Evolutionary conservation across 2,113 vertebrate species (phyloP).

Genomic region (Dipodomys stephensi): DNA sequence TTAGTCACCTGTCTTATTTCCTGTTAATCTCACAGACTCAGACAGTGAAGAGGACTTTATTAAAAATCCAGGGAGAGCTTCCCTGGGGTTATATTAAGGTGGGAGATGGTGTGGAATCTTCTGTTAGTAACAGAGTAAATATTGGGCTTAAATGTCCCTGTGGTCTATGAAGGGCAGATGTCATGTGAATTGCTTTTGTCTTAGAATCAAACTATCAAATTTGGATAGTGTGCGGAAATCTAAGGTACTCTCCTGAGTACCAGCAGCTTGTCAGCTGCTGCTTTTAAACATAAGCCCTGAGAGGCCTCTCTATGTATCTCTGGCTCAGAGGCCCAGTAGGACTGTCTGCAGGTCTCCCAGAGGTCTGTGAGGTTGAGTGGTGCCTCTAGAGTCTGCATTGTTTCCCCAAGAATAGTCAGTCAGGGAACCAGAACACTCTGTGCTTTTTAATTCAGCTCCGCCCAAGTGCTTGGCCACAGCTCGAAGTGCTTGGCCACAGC

Average conservation of each 20-base stretch:
- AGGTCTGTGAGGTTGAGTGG: not conserved
- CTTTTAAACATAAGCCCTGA: no score
- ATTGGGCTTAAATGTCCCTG: not conserved
- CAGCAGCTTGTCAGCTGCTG: no score
- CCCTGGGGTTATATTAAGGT: not conserved
- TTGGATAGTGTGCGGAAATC: not conserved
- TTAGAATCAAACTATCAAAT: not conserved
- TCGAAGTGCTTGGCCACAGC: constrained; percentile 7
- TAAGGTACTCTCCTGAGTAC: not conserved
- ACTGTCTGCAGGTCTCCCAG: not conserved
- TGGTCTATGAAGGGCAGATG: not conserved
- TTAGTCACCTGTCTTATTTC: not conserved
- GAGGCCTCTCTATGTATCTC: not conserved
- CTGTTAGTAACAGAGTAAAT: not conserved
- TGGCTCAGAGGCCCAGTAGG: not conserved
- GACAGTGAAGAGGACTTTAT: not conserved
- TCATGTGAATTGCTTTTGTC: not conserved
- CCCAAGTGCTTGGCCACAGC: constrained; percentile 18
- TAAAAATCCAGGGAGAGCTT: constrained; percentile 1
- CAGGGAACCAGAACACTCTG: not conserved
- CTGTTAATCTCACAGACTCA: not conserved
- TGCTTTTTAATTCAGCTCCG: constrained; percentile 50
- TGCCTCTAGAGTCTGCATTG: not conserved
- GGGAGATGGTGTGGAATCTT: not conserved
- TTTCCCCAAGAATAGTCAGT: constrained; percentile 3